Evolutionary conservation across 2,888 invertebrate genomes (phyloP), one percentile per base, ranked within the genome.

Genomic region (Brachyopa scutellaris): DNA sequence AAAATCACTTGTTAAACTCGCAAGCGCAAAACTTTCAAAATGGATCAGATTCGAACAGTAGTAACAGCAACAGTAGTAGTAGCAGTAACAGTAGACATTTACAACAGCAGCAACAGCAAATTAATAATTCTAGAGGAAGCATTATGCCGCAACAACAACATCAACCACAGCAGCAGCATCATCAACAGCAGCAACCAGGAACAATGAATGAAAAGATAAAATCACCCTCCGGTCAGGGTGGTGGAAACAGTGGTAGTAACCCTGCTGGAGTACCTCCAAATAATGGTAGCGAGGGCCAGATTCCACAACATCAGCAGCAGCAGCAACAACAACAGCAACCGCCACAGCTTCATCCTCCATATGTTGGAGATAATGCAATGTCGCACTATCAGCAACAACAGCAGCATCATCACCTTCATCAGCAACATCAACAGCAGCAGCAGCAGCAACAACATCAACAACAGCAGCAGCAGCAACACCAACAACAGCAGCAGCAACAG

Each of bases 181-280:
- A 84, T 76, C 84, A 84, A 76, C 87, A 86, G 83, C 85, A 86
- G 84, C 85, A 84, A 84, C 64, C 83, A 85, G 84, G 85, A 85
- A 76, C 77, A 86, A 87, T 89, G 89, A 89, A 89, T 88, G 89
- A 89, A 72, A 89, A 89, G 88, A 89, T 88, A 84, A 89, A 89
- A 86, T 89, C 89, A 85, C 90, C 89, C 85, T 89, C 89, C 76
- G 87, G 88, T 73, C 88, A 89, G 88, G 86, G 87, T 85, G 86
- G 86, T 76, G 85, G 85, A 67, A 85, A 82, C 70, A 36, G 45
- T 66, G 53, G 38, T 51, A 45, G 61, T 47, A 82, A 76, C 33
- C 45, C 76, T 13, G 80, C 84, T 57, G 86, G 85, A 42, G 86
- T 88, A 31, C 88, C 88, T 29, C 86, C 89, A 21, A 88, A 89